Evolutionary conservation across 2,113 vertebrate genomes (phyloP).

Genomic region (Oncorhynchus keta): DNA sequence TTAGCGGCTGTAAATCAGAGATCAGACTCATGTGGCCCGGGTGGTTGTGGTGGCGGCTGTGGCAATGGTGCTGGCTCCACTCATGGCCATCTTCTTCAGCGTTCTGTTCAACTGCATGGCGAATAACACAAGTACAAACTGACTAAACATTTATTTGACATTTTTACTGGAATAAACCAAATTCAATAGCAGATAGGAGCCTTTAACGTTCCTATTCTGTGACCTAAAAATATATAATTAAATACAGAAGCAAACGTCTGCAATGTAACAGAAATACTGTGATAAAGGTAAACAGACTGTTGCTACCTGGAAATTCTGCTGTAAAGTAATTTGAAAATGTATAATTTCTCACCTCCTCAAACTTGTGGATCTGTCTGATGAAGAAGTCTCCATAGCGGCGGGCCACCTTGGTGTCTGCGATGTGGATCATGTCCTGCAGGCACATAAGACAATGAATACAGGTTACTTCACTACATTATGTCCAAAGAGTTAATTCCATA

Average conservation of each 20-base stretch:
- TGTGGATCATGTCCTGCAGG: conserved; percentile 97
- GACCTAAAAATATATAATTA: no score
- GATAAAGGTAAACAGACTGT: no score
- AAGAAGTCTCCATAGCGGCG: conserved; percentile 99
- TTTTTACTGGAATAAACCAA: no score
- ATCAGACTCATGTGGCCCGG: conserved; percentile 11
- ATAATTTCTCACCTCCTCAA: conserved; percentile 86
- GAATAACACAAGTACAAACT: background rate
- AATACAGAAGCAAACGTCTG: background rate
- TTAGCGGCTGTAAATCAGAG: background rate
- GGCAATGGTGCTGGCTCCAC: conserved; percentile 3
- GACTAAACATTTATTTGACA: no score
- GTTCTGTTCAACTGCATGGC: conserved; percentile 71
- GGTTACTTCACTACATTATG: background rate
- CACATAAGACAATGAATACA: background rate
- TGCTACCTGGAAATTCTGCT: no score
- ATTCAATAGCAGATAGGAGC: no score
- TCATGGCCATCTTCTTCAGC: conserved; percentile 73
- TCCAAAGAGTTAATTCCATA: background rate
- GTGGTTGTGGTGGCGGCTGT: background rate
- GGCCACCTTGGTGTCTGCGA: conserved; percentile 96
- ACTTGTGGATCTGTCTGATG: conserved; percentile 98
- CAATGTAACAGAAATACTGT: no score
- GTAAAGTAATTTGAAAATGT: no score
- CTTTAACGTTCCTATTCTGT: no score